These are phyloP conservation scores for Toxostoma redivivum DNA, from an alignment of 2,113 vertebrate species.

Conservation along the genomic window DNA sequence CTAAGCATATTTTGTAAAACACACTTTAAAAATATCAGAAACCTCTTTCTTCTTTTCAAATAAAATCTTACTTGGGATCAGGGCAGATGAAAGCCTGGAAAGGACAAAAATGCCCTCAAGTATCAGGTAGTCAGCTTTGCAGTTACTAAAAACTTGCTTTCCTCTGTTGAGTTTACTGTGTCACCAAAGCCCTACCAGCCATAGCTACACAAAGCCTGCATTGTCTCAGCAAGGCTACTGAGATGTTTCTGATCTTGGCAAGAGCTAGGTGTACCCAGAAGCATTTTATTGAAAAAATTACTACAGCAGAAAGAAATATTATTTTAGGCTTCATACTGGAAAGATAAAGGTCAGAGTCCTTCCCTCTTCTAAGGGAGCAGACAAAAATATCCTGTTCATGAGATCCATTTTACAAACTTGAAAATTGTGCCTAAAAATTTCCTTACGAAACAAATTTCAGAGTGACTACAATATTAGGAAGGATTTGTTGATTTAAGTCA, in stretches of 20 bases:
- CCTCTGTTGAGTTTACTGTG: conserved; percentile 60
- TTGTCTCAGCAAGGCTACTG: conserved; percentile 77
- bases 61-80: background rate
- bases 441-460: background rate
- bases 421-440: background rate
- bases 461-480: background rate
- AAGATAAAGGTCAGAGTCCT: conserved; percentile 1
- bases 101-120: background rate
- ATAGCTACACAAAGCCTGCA: conserved; percentile 76
- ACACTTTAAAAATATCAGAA: background rate
- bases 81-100: background rate
- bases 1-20: background rate
- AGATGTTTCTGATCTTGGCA: conserved; percentile 74
- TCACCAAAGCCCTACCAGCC: conserved; percentile 69
- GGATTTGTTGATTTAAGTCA: background rate
- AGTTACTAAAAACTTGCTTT: conserved; percentile 50
- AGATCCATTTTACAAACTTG: background rate
- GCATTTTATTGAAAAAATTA: conserved; percentile 58
- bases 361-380: background rate
- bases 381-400: background rate
- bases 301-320: conserved; percentile 59
- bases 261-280: conserved; percentile 68
- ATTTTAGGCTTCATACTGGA: conserved; percentile 33
- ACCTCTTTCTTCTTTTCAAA: background rate
- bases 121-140: conserved; percentile 12